Conservation (phyloP, 2,113 vertebrate genomes). For the Telmatochromis sp. region DNA sequence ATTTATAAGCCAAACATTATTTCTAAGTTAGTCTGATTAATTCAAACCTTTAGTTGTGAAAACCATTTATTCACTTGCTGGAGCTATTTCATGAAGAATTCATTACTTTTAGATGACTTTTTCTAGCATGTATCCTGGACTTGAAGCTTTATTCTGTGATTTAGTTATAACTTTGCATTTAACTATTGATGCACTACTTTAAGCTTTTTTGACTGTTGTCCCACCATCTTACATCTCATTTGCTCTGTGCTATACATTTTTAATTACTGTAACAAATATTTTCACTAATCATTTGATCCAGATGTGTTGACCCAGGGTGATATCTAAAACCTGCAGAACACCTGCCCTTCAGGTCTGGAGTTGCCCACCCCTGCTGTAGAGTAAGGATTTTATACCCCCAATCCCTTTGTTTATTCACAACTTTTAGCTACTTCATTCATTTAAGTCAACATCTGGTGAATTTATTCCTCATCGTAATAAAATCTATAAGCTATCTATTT, state of each 20-base stretch:
- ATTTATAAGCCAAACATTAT: background rate
- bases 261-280: background rate
- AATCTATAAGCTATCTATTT: background rate
- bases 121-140: background rate
- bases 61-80: background rate
- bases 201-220: accelerated
- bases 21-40: background rate
- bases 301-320: background rate
- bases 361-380: background rate
- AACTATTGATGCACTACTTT: background rate
- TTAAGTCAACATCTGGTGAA: background rate
- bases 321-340: background rate
- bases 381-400: background rate
- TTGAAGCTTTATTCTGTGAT: background rate
- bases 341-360: background rate
- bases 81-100: background rate
- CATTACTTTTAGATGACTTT: background rate
- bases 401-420: background rate
- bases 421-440: background rate
- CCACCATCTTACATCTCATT: accelerated
- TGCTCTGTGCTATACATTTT: background rate
- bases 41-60: background rate
- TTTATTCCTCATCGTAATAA: background rate
- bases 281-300: background rate
- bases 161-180: background rate